phyloP scores from a whole-genome alignment of 2,113 vertebrate genomes.

The human (Homo sapiens) region DNA sequence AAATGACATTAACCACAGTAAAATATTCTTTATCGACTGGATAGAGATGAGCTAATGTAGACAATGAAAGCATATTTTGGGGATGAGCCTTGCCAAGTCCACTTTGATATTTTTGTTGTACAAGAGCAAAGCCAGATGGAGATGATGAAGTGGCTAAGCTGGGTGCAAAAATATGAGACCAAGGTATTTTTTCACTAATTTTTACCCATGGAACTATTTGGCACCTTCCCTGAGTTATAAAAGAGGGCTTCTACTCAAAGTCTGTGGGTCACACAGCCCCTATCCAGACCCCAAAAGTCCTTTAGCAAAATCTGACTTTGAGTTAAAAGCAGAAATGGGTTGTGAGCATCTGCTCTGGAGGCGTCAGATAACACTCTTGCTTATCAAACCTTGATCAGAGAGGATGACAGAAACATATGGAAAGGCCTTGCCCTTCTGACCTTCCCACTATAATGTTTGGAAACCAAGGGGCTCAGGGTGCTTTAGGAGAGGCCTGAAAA shows the following conservation, averaged over 20 bases:
- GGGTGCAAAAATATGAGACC: constrained; percentile 22
- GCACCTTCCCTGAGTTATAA: not conserved
- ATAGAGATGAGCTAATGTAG: constrained; percentile 63
- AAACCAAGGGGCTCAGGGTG: not conserved
- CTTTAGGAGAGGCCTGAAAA: constrained; percentile 34
- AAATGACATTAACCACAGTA: constrained; percentile 55
- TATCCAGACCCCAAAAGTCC: not conserved
- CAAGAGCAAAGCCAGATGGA: constrained; percentile 68
- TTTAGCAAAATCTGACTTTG: constrained; percentile 1
- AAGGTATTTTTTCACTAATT: constrained; percentile 39
- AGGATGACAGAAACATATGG: constrained; percentile 63
- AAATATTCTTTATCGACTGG: constrained; percentile 56
- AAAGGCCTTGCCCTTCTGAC: constrained; percentile 56
- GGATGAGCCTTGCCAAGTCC: constrained; percentile 62
- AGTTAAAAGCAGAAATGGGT: constrained; percentile 45
- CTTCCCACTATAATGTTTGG: constrained; percentile 47
- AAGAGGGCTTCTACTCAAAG: not conserved
- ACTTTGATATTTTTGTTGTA: constrained; percentile 77
- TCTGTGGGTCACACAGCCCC: not conserved
- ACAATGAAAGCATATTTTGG: constrained; percentile 60
- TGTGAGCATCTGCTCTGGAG: constrained; percentile 40
- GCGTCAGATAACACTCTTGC: constrained; percentile 59
- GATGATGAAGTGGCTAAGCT: constrained; percentile 65
- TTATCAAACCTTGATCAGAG: constrained; percentile 69
- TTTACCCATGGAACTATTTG: constrained; percentile 52